These are phyloP conservation scores for Apogon hyalosoma DNA, from an alignment of 2,797 vertebrate genomes.

Conservation along the genomic window DNA sequence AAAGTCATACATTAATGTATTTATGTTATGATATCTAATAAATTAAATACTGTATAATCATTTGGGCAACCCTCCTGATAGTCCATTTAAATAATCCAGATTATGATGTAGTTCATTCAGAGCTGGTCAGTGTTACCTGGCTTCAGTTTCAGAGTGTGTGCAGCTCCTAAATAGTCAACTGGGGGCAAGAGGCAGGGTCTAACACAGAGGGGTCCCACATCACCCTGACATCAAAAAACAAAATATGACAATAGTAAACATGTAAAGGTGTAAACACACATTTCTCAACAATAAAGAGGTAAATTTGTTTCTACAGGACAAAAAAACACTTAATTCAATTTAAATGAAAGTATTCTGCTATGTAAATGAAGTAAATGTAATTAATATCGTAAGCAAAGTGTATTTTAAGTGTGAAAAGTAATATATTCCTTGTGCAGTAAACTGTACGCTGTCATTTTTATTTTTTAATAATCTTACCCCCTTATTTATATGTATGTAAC, in stretches of 20 bases:
- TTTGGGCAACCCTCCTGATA: too few species aligned
- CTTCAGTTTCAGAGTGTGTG: constrained; percentile 64
- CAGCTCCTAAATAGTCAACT: constrained; percentile 60
- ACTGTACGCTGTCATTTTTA: too few species aligned
- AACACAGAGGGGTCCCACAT: constrained; percentile 60
- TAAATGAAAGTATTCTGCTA: too few species aligned
- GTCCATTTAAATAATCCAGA: not conserved
- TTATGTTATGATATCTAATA: too few species aligned
- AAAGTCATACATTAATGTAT: too few species aligned
- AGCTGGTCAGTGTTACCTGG: constrained; percentile 63
- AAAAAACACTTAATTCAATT: not conserved
- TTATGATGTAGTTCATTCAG: not conserved
- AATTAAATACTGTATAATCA: too few species aligned
- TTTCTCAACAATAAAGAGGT: not conserved
- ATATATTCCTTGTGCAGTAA: too few species aligned
- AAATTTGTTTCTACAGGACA: not conserved
- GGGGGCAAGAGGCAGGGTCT: constrained; percentile 74
- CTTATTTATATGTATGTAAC: too few species aligned
- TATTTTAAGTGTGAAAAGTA: too few species aligned
- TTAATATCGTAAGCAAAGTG: too few species aligned
- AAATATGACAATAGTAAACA: not conserved
- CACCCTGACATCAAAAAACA: constrained; percentile 52
- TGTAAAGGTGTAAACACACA: not conserved
- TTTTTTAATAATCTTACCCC: too few species aligned
- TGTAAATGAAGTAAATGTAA: too few species aligned